Conservation (phyloP, 1,140 invertebrate species). For the Adoxophyes honmai region DNA sequence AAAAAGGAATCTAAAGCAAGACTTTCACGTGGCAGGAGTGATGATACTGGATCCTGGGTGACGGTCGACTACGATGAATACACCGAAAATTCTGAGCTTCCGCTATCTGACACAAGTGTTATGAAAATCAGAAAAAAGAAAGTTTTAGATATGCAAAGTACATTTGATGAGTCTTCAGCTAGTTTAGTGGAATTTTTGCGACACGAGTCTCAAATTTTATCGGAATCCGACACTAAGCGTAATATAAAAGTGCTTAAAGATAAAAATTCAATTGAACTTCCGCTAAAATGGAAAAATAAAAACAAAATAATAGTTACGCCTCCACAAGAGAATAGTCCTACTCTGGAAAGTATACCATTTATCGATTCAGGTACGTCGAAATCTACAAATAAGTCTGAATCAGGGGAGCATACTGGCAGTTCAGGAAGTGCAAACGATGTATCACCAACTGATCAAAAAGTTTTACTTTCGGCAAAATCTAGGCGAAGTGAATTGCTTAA, state of each 20-base stretch:
- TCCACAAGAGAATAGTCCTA: slow-evolving; percentile 75
- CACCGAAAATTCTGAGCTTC: slow-evolving; percentile 69
- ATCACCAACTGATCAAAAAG: slow-evolving; percentile 60
- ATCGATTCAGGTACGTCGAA: slow-evolving; percentile 66
- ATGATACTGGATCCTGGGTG: slow-evolving; percentile 80
- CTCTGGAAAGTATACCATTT: slow-evolving; percentile 71
- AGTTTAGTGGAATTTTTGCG: slow-evolving; percentile 73
- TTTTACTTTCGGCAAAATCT: slow-evolving; percentile 66
- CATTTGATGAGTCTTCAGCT: slow-evolving; percentile 71
- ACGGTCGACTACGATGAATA: slow-evolving; percentile 81
- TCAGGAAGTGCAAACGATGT: slow-evolving; percentile 59
- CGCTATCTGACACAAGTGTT: slow-evolving; percentile 47
- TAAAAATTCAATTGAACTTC: slow-evolving; percentile 45
- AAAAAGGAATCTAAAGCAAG: slow-evolving; percentile 50
- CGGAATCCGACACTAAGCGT: slow-evolving; percentile 57
- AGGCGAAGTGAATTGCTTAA: slow-evolving; percentile 77
- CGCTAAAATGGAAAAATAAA: slow-evolving; percentile 72
- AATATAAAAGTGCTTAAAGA: slow-evolving; percentile 38
- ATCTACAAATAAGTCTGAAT: slow-evolving; percentile 61
- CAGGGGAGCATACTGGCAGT: slow-evolving; percentile 65
- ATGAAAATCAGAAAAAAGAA: slow-evolving; percentile 46
- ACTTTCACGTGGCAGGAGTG: slow-evolving; percentile 72
- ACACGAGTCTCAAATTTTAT: slow-evolving; percentile 62
- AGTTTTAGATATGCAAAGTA: slow-evolving; percentile 66
- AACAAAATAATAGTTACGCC: slow-evolving; percentile 77